Evolutionary conservation across 2,113 vertebrate genomes (phyloP), one percentile per base, ranked within the genome.

Genomic region (Anoura caudifer): DNA sequence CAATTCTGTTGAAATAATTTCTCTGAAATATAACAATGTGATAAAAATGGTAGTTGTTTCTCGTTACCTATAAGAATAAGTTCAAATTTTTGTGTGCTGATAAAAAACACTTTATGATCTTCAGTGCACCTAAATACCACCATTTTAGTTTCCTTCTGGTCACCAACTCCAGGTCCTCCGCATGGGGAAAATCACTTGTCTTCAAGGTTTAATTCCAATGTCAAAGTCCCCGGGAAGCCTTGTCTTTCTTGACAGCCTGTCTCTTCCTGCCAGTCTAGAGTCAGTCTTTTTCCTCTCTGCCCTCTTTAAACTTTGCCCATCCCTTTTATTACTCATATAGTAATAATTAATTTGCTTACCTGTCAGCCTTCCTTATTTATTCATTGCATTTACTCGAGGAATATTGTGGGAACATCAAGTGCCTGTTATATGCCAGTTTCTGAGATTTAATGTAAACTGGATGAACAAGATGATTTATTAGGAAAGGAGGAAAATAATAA

Each of bases 1-100:
- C 70, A 5, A 7, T 50, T 84, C 43, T 63, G 22, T 63, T 81
- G 77, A 91, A 94, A 61, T 50, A 56, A 28, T 87, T 87, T 52
- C 86, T 96, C 81, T 80, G 86, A 83, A 96, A 67, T 59, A 63
- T 77, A 54, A 11, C 41, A 70, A 31, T 80, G 33, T 97, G 91
- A 61, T 94, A 63, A 77, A 95, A 63, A 47, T 31, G 69, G 54
- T 24, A 22, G 12, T 89, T 76, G 28, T 87, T 96, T 82, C 83
- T 43, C 67, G 26, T 90, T 94, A 36, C 67, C 56, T 84, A 9
- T 1, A 75, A 86, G 54, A 72, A 45, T 59, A 83, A 84, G 38
- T 94, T 83, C 43, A 93, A 50, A 19, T 79, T 43, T 87, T 47
- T 90, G n/a, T 83, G 69, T 92, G 31, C 43, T 77, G n/a, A 67